A percentile compares a stretch with the other conserved stretches of the same genome.
These are phyloP conservation scores for Anguilla megastoma DNA, from an alignment of 2,797 vertebrate genomes.

Conservation along the genomic window DNA sequence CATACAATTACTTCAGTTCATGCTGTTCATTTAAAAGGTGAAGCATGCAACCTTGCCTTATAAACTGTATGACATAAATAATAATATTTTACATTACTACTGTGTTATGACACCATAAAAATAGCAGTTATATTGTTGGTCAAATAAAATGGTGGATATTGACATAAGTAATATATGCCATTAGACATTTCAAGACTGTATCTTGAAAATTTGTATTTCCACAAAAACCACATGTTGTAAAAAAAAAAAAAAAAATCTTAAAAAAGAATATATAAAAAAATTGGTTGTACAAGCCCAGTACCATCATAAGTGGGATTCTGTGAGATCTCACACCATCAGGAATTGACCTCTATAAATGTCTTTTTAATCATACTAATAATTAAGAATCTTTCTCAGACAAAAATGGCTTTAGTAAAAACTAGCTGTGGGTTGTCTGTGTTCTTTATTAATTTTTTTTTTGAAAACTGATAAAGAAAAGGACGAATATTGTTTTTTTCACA, in stretches of 20 bases:
- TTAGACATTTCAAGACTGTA: neutral
- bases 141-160: neutral
- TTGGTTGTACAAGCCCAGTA: no score
- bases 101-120: neutral
- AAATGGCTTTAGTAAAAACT: no score
- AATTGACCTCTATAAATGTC: neutral
- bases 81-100: neutral
- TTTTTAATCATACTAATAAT: no score
- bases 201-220: neutral
- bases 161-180: neutral
- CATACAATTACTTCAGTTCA: neutral
- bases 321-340: neutral
- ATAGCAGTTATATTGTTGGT: neutral
- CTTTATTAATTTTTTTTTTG: neutral
- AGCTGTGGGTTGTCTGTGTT: neutral
- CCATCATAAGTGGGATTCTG: neutral
- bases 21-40: neutral
- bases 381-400: no score
- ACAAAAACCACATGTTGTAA: neutral
- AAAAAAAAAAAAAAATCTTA: no score
- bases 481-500: neutral
- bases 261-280: no score
- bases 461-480: neutral
- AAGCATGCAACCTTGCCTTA: neutral
- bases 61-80: neutral